A percentile compares a stretch with the other conserved stretches of the same genome.
Evolutionary conservation across 2,797 vertebrate species (phyloP).

Genomic region (Botia kubotai): DNA sequence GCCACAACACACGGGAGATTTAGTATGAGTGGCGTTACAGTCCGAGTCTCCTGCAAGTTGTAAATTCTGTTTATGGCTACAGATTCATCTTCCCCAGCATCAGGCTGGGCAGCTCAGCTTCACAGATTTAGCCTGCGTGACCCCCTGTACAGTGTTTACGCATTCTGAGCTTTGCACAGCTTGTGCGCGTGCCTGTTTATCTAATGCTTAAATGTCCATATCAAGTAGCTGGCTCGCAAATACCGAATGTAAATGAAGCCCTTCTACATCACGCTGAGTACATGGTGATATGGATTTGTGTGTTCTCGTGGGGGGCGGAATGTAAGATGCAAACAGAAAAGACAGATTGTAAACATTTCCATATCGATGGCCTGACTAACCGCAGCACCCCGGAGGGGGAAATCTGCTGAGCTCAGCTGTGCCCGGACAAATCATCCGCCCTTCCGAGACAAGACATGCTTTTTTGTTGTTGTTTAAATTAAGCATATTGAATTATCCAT

Average conservation of each 20-base stretch:
- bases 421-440: background rate
- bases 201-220: constrained; percentile 37
- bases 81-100: constrained; percentile 48
- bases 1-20: constrained; percentile 33
- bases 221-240: constrained; percentile 37
- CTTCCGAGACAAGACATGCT: background rate
- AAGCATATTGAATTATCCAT: background rate
- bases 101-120: background rate
- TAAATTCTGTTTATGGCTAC: constrained; percentile 69
- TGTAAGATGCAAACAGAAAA: constrained; percentile 22
- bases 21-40: constrained; percentile 14
- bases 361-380: constrained; percentile 67
- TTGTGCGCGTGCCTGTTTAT: constrained; percentile 7
- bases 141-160: background rate
- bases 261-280: constrained; percentile 25
- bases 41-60: constrained; percentile 16
- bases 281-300: background rate
- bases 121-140: constrained; percentile 4
- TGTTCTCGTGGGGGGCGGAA: constrained; percentile 43
- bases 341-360: constrained; percentile 59
- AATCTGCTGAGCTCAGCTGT: constrained; percentile 68
- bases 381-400: constrained; percentile 24
- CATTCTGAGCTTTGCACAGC: background rate
- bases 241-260: constrained; percentile 17
- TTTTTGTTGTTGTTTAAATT: background rate